Conservation (phyloP, 2,888 invertebrate species). For the Protophormia terraenovae region DNA sequence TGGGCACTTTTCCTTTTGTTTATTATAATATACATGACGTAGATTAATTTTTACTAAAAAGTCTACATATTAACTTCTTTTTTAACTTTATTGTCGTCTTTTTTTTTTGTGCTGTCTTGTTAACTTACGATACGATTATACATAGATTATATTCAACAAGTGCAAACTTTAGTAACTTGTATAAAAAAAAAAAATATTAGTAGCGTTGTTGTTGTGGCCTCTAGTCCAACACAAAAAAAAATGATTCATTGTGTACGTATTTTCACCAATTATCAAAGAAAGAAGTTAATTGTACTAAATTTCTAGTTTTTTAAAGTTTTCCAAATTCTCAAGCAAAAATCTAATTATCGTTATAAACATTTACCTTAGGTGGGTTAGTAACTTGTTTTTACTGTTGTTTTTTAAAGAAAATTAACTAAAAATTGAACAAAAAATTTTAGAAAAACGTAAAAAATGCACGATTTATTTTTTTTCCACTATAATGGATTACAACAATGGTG, state of each 20-base stretch:
- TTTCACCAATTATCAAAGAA: slow-evolving; percentile 15
- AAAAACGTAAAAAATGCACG: slow-evolving; percentile 58
- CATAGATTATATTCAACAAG: slow-evolving; percentile 43
- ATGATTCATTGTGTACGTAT: slow-evolving; percentile 52
- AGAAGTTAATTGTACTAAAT: neutral
- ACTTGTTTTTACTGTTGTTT: neutral
- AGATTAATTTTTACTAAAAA: neutral
- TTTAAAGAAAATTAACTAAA: slow-evolving; percentile 49
- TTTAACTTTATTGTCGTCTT: neutral
- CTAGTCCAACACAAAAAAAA: slow-evolving; percentile 17
- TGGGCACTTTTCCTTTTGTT: too few species aligned
- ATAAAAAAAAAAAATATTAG: neutral
- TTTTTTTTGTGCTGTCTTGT: neutral
- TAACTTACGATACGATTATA: neutral
- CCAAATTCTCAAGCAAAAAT: neutral
- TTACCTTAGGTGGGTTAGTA: slow-evolving; percentile 26
- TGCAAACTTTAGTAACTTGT: slow-evolving; percentile 19
- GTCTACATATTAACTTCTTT: neutral
- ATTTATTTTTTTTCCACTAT: slow-evolving; percentile 26
- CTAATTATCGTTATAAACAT: neutral
- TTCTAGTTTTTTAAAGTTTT: neutral
- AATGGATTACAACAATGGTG: slow-evolving; percentile 36
- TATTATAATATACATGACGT: neutral
- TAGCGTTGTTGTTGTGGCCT: slow-evolving; percentile 6
- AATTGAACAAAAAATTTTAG: slow-evolving; percentile 57